A percentile compares a stretch with the other conserved stretches of the same genome.
Conservation (phyloP, 1,140 invertebrate species). For the Lethocerus indicus region DNA sequence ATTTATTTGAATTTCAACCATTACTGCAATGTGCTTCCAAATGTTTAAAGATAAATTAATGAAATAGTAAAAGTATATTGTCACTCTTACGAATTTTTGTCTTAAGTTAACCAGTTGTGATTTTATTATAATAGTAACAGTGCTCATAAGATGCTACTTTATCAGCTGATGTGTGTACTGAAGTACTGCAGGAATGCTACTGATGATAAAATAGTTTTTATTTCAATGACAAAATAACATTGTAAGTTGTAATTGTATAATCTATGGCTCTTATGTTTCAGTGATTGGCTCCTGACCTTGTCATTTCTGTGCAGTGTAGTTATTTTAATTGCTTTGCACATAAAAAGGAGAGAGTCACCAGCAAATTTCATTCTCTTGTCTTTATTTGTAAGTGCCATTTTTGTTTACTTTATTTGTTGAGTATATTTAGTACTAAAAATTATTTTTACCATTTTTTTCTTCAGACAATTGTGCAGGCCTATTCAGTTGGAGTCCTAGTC, state of each 20-base stretch:
- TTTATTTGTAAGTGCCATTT: slow-evolving; percentile 40
- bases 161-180: too few relatives aligned
- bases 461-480: slow-evolving; percentile 54
- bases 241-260: slow-evolving; percentile 1
- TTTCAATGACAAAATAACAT: too few relatives aligned
- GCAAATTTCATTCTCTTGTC: slow-evolving; percentile 46
- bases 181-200: too few relatives aligned
- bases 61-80: too few relatives aligned
- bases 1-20: too few relatives aligned
- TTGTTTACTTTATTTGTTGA: background rate
- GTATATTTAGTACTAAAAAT: background rate
- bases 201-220: too few relatives aligned
- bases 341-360: slow-evolving; percentile 44
- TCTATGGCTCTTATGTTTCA: slow-evolving; percentile 25
- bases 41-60: too few relatives aligned
- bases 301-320: slow-evolving; percentile 38
- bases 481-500: slow-evolving; percentile 53
- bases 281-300: slow-evolving; percentile 41
- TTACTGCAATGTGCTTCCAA: too few relatives aligned
- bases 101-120: too few relatives aligned
- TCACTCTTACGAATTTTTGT: too few relatives aligned
- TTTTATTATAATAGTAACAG: too few relatives aligned
- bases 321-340: slow-evolving; percentile 38
- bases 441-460: slow-evolving; percentile 21
- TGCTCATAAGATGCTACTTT: too few relatives aligned